A percentile compares a stretch with the other conserved stretches of the same genome.
Evolutionary conservation across 2,797 vertebrate species (phyloP).

Genomic region (Pachyuromys duprasi): DNA sequence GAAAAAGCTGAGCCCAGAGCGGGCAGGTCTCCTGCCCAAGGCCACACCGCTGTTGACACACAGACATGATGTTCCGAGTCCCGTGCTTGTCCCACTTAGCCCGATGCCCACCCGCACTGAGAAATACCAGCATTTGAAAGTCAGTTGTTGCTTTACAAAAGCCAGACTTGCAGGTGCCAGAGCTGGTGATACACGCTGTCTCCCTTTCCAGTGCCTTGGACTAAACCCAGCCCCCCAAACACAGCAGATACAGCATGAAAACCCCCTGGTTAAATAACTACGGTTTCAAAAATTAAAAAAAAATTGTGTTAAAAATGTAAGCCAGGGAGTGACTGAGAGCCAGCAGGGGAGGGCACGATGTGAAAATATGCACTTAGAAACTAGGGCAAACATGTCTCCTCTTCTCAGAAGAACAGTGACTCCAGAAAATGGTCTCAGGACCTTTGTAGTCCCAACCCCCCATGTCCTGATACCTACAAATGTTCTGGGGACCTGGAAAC

Average conservation of each 20-base stretch:
- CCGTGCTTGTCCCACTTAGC: neutral
- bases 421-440: neutral
- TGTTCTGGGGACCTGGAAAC: neutral
- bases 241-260: constrained; percentile 15
- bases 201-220: neutral
- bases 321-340: neutral
- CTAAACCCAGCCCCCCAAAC: neutral
- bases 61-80: neutral
- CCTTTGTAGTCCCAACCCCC: no score
- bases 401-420: neutral
- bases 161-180: neutral
- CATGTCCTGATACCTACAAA: no score
- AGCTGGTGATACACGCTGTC: neutral
- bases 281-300: constrained; percentile 44
- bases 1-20: neutral
- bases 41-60: neutral
- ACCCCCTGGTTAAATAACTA: constrained; percentile 11
- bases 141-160: neutral
- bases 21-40: neutral
- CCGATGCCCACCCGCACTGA: neutral
- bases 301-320: neutral
- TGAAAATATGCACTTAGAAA: constrained; percentile 29
- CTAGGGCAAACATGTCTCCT: neutral
- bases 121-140: neutral
- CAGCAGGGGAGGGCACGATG: neutral